Conservation (phyloP, 2,113 vertebrate species). For the Nothocercus nigrocapillus region DNA sequence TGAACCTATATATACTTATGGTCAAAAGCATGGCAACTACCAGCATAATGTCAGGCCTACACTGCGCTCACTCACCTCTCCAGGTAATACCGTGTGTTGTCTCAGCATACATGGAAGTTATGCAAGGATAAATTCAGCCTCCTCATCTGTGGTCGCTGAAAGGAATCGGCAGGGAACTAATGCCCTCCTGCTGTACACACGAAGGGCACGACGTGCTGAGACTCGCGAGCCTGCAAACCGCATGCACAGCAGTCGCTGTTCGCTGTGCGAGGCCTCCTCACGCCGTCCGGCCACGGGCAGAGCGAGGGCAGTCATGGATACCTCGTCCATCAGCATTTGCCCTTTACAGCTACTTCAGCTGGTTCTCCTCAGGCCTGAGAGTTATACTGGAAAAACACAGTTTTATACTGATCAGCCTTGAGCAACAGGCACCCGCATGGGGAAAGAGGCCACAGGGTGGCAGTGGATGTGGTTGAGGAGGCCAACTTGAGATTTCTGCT, state of each 20-base stretch:
- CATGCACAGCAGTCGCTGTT: accelerated
- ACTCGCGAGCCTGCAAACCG: neutral
- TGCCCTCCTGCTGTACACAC: neutral
- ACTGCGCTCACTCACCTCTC: neutral
- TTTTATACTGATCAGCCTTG: neutral
- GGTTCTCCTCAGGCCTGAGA: neutral
- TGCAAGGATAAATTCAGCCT: neutral
- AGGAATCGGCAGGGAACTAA: neutral
- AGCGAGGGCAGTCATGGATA: accelerated
- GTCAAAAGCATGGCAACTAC: neutral
- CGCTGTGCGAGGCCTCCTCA: neutral
- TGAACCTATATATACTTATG: neutral
- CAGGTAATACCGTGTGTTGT: neutral
- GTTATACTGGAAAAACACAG: neutral
- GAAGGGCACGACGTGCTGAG: accelerated
- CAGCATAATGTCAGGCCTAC: neutral
- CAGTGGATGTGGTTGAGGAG: neutral
- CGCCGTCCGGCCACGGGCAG: accelerated
- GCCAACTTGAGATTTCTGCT: accelerated
- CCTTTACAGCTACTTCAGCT: accelerated
- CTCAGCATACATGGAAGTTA: neutral
- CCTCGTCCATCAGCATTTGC: accelerated
- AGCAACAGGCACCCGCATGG: accelerated
- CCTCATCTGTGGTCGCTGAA: neutral
- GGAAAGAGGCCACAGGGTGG: neutral